Conservation (phyloP, 1,140 invertebrate species). For the Rhopalosiphum padi region DNA sequence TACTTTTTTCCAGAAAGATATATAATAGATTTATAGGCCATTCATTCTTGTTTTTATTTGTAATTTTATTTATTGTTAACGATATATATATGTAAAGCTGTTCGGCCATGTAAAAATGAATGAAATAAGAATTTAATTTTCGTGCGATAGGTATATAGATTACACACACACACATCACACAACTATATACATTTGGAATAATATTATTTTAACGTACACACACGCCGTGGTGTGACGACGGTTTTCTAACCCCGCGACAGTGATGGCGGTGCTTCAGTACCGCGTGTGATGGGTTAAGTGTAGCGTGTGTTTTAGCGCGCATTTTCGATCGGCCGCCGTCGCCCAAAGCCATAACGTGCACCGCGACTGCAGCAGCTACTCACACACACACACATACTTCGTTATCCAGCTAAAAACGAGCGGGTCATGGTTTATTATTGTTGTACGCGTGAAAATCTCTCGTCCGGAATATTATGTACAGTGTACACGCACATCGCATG, state of each 20-base stretch:
- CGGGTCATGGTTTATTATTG: conserved; percentile 31
- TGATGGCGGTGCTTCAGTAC: background rate
- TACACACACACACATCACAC: background rate
- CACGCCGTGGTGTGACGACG: background rate
- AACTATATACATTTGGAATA: background rate
- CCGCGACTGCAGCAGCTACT: background rate
- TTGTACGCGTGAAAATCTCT: background rate
- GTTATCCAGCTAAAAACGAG: background rate
- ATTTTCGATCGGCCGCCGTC: background rate
- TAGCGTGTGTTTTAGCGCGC: background rate
- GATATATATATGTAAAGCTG: too few species aligned
- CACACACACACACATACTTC: background rate
- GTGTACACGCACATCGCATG: background rate
- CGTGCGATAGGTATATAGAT: too few species aligned
- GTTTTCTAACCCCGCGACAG: background rate
- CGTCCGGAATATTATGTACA: background rate
- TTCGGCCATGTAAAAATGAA: too few species aligned
- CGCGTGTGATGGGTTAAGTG: too few species aligned
- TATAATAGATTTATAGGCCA: too few species aligned
- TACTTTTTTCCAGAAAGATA: too few species aligned
- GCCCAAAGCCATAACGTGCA: background rate
- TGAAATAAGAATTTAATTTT: too few species aligned
- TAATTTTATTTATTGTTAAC: too few species aligned
- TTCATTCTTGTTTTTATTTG: too few species aligned
- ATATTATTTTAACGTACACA: background rate